phyloP scores from a whole-genome alignment of 2,797 vertebrate species.

The Nothura maculosa region DNA sequence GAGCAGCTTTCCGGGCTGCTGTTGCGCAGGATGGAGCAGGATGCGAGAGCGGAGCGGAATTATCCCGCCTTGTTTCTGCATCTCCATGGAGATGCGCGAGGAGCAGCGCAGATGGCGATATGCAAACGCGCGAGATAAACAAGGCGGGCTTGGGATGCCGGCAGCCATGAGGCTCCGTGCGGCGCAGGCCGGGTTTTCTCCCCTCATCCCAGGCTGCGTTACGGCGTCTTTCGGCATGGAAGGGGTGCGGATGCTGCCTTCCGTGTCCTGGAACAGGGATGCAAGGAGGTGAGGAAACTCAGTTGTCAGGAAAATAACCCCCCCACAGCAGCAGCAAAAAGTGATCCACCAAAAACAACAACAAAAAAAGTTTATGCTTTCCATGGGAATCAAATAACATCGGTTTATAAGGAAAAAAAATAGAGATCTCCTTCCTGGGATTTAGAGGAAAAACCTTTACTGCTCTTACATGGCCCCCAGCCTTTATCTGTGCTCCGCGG shows the following conservation, averaged over 20 bases:
- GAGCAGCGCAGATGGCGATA: slow-evolving; percentile 49
- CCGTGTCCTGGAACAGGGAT: slow-evolving; percentile 2
- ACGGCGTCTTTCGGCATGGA: background rate
- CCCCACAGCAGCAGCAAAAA: background rate
- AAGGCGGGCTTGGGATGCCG: background rate
- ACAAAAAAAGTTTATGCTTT: background rate
- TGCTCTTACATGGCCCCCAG: background rate
- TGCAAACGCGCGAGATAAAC: slow-evolving; percentile 55
- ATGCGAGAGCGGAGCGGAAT: background rate
- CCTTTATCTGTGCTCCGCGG: background rate
- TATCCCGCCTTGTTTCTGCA: slow-evolving; percentile 38
- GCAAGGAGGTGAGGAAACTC: slow-evolving; percentile 11
- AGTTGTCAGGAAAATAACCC: slow-evolving; percentile 37
- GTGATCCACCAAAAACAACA: background rate
- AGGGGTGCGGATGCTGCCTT: slow-evolving; percentile 24
- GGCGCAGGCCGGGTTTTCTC: background rate
- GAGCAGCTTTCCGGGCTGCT: background rate
- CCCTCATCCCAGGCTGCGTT: background rate
- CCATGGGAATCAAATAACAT: background rate
- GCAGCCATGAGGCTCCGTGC: slow-evolving; percentile 12
- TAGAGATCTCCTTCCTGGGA: background rate
- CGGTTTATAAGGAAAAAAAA: background rate
- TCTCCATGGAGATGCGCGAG: slow-evolving; percentile 66
- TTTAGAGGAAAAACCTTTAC: background rate
- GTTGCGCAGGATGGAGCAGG: background rate